Evolutionary conservation across 2,797 vertebrate species (phyloP).

Genomic region (Chiloscyllium punctatum): DNA sequence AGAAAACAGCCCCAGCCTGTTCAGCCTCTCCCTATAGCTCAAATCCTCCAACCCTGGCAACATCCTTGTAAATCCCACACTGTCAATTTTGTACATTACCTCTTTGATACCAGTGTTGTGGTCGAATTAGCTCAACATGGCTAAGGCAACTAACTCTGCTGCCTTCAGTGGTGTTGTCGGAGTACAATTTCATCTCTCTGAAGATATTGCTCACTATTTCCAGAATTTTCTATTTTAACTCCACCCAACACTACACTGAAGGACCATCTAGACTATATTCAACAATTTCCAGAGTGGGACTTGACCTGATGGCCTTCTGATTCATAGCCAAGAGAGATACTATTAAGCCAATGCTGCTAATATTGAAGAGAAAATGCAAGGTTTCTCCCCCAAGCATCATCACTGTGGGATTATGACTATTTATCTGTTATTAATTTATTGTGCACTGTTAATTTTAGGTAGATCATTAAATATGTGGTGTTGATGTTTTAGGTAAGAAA

Average conservation of each 20-base stretch:
- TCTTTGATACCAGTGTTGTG: too few relatives aligned
- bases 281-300: neutral
- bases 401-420: neutral
- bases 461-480: neutral
- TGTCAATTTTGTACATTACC: too few relatives aligned
- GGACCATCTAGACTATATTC: neutral
- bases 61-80: too few relatives aligned
- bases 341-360: neutral
- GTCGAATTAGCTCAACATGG: too few relatives aligned
- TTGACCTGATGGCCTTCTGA: neutral
- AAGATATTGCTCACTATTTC: neutral
- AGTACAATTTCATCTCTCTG: neutral
- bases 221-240: neutral
- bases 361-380: neutral
- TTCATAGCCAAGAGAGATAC: neutral
- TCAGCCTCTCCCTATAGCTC: too few relatives aligned
- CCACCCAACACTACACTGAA: neutral
- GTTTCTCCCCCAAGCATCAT: neutral
- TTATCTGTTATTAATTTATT: neutral
- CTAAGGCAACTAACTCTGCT: too few relatives aligned
- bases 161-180: too few relatives aligned
- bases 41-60: too few relatives aligned
- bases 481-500: neutral
- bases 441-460: neutral
- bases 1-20: too few relatives aligned